Evolutionary conservation across 2,113 vertebrate species (phyloP).

Genomic region (Panurus biarmicus): DNA sequence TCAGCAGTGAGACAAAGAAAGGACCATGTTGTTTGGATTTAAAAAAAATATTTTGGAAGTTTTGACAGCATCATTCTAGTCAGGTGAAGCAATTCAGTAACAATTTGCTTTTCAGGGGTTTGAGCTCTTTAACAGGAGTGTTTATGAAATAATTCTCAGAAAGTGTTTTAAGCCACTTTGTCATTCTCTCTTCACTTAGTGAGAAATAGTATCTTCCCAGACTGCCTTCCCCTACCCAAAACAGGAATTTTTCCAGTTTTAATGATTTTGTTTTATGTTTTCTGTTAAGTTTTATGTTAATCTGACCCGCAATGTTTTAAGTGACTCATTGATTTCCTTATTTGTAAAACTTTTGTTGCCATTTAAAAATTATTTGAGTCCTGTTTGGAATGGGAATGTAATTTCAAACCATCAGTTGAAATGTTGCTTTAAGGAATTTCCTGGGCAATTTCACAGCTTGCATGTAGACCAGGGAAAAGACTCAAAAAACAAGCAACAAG

Average conservation of each 20-base stretch:
- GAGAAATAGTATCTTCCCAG: not conserved
- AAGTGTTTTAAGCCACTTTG: not conserved
- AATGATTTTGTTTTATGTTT: not conserved
- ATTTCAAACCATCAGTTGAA: not conserved
- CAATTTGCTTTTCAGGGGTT: not conserved
- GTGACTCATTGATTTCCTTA: not conserved
- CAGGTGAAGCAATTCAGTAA: not conserved
- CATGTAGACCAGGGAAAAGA: not conserved
- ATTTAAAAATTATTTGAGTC: not conserved
- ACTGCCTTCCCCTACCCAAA: not conserved
- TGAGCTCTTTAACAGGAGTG: not conserved
- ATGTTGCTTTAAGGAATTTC: not conserved
- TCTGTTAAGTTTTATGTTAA: not conserved
- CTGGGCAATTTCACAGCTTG: rapidly evolving
- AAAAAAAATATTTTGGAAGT: not conserved
- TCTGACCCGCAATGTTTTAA: not conserved
- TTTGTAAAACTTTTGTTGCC: not conserved
- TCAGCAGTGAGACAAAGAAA: not conserved
- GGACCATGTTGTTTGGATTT: not conserved
- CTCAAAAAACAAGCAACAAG: not conserved
- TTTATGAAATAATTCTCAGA: not conserved
- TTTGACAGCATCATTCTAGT: not conserved
- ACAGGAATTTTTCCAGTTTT: not conserved
- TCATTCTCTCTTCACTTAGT: not conserved
- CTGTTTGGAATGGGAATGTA: not conserved